A percentile compares a stretch with the other conserved stretches of the same genome.
Evolutionary conservation across 2,888 invertebrate genomes (phyloP).

Genomic region (Orthosia gothica): DNA sequence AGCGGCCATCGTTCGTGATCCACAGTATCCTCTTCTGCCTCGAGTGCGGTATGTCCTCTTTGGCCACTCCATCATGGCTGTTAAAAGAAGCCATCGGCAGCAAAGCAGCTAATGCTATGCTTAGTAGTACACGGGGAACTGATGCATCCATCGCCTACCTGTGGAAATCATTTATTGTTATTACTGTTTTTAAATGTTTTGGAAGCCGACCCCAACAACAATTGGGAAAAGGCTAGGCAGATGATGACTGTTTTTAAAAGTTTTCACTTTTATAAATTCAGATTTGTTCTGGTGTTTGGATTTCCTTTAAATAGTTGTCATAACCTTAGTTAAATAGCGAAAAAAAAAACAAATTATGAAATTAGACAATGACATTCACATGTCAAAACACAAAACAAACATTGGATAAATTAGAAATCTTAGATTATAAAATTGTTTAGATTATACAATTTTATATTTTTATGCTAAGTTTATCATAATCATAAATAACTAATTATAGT

Average conservation of each 20-base stretch:
- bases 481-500: neutral
- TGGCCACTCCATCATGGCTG: constrained; percentile 78
- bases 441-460: no score
- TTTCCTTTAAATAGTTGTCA: neutral
- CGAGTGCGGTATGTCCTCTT: constrained; percentile 92
- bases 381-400: constrained; percentile 15
- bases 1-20: constrained; percentile 96
- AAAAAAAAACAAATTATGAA: constrained; percentile 1
- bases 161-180: constrained; percentile 33
- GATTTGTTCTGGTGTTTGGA: neutral
- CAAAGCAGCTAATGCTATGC: constrained; percentile 87
- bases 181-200: neutral
- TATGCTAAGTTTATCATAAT: constrained; percentile 1
- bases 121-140: constrained; percentile 86
- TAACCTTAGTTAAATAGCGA: neutral
- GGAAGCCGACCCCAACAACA: no score
- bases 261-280: neutral
- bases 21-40: constrained; percentile 96
- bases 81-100: constrained; percentile 85
- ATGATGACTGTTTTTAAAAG: neutral
- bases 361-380: constrained; percentile 22
- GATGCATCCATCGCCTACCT: constrained; percentile 87
- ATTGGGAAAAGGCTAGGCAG: no score
- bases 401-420: neutral
- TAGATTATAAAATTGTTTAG: neutral